Percentiles rank a stretch among this genome's conserved stretches.
Conservation (phyloP, 2,888 invertebrate species). For the Achlya flavicornis region DNA sequence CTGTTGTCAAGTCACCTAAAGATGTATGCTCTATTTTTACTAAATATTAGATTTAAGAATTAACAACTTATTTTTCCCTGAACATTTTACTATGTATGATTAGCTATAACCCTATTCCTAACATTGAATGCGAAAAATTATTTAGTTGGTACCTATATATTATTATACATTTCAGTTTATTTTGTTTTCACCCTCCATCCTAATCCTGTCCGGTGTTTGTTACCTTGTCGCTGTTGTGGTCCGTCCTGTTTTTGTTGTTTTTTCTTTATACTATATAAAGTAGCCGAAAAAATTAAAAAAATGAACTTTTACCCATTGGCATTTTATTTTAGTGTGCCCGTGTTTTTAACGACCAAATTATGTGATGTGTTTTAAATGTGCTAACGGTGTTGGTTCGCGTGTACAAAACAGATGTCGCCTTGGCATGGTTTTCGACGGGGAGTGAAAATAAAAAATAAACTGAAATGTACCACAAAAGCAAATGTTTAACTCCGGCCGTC, state of each 20-base stretch:
- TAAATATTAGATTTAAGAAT: conserved; percentile 38
- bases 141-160: conserved; percentile 71
- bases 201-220: conserved; percentile 59
- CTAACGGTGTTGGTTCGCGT: conserved; percentile 67
- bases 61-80: conserved; percentile 46
- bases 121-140: conserved; percentile 68
- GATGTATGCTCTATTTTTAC: conserved; percentile 42
- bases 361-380: conserved; percentile 67
- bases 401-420: conserved; percentile 34
- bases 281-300: conserved; percentile 15
- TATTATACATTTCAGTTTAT: conserved; percentile 84
- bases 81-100: conserved; percentile 44
- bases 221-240: conserved; percentile 49
- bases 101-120: conserved; percentile 61
- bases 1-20: conserved; percentile 31
- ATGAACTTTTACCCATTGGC: conserved; percentile 22
- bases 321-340: conserved; percentile 33
- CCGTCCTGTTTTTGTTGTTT: conserved; percentile 44
- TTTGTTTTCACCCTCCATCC: conserved; percentile 61
- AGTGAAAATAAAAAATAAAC: conserved; percentile 67
- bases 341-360: conserved; percentile 35
- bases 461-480: conserved; percentile 70
- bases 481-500: conserved; percentile 31
- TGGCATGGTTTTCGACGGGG: conserved; percentile 62
- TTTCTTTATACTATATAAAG: conserved; percentile 13